Evolutionary conservation across 2,113 vertebrate genomes (phyloP), one percentile per base, ranked within the genome.

Genomic region (Sceloporus tristichus): DNA sequence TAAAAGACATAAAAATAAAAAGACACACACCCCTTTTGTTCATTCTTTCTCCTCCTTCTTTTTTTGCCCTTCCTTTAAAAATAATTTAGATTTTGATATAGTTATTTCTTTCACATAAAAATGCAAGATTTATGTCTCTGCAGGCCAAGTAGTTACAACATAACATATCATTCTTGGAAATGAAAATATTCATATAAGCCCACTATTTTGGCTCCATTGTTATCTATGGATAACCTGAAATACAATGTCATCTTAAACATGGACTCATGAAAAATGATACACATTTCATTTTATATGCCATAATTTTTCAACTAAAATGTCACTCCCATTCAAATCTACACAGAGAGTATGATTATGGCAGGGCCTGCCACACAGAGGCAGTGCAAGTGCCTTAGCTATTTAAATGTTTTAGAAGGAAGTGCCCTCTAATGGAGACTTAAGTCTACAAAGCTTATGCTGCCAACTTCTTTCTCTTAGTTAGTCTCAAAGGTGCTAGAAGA

Each of bases 41-140:
- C 29, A 53, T 78, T 62, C 56, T 53, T 34, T 34, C 34, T 34
- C 34, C 34, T 86, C 34, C 13, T 42, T 48, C 48, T 7, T 66
- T 78, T 62, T 53, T 86, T 89, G 9, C 5, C 85, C 87, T 84
- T 85, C 85, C 85, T 85, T 85, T 42, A 38, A 74, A 74, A 84
- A 84, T 71, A 84, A 73, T 76, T 62, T 76, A n/a, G 91, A 70
- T 23, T 0, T 90, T 89, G 11, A 70, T 66, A 90, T 79, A 2
- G 79, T 59, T 34, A 89, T 74, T 88, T 48, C 86, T 89, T 79
- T 93, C 19, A 18, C 70, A 91, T 85, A 77, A 89, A 93, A 89
- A 93, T 68, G 84, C 85, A 86, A 92, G 82, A 86, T 65, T 93
- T 86, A 90, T 23, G 0, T 76, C 85, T 93, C 80, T 90, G 89